phyloP scores from a whole-genome alignment of 1,140 invertebrate species.

The Condylostylus longicornis region DNA sequence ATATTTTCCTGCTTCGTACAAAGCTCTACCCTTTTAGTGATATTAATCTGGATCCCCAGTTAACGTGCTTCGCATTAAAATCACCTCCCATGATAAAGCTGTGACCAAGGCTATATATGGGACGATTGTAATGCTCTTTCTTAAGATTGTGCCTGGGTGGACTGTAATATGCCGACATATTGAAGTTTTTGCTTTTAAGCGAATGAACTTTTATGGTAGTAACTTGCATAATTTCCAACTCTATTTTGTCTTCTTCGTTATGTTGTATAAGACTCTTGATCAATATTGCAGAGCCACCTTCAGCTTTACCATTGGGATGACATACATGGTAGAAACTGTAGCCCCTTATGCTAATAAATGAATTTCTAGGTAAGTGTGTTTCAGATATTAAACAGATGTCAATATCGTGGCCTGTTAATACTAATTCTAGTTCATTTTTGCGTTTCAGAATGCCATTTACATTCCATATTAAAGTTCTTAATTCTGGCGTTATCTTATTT shows the following conservation, averaged over 20 bases:
- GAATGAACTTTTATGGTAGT: not conserved
- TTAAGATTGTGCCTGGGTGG: not conserved
- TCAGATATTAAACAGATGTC: too few species aligned
- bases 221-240: not conserved
- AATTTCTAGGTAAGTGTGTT: not conserved
- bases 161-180: not conserved
- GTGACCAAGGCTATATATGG: not conserved
- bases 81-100: too few species aligned
- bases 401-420: too few species aligned
- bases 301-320: not conserved
- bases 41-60: constrained; percentile 1
- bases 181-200: not conserved
- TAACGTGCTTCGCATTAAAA: not conserved
- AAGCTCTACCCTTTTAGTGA: not conserved
- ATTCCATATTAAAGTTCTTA: too few species aligned
- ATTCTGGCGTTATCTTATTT: too few species aligned
- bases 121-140: too few species aligned
- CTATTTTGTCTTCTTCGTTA: not conserved
- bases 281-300: not conserved
- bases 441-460: too few species aligned
- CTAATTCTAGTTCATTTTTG: too few species aligned
- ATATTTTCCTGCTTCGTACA: not conserved
- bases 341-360: not conserved
- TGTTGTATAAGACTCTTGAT: not conserved
- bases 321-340: not conserved